phyloP scores from a whole-genome alignment of 2,797 vertebrate genomes.

The Limosa lapponica region DNA sequence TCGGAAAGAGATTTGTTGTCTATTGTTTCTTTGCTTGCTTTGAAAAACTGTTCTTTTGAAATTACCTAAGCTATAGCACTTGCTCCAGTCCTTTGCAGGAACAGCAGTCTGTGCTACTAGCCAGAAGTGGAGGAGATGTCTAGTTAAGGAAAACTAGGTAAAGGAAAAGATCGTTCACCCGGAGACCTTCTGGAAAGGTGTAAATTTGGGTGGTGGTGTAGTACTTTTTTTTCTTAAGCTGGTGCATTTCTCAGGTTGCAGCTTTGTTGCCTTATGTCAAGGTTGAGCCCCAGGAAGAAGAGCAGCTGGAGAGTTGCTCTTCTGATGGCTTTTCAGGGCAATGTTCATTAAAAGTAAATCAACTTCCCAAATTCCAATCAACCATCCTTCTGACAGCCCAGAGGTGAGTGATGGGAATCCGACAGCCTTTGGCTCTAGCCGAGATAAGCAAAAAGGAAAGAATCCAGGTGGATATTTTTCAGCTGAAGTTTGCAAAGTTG shows the following conservation, averaged over 20 bases:
- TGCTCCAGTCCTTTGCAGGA: background rate
- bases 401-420: background rate
- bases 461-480: background rate
- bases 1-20: background rate
- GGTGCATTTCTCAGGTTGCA: background rate
- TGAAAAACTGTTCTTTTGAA: conserved; percentile 5
- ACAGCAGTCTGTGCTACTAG: background rate
- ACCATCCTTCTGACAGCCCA: background rate
- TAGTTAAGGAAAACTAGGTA: background rate
- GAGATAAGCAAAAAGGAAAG: background rate
- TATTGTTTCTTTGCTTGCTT: background rate
- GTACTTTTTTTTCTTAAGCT: background rate
- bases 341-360: background rate
- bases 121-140: background rate
- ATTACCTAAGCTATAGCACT: background rate
- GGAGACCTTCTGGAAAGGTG: background rate
- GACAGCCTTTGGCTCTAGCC: background rate
- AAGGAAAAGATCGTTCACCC: background rate
- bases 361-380: background rate
- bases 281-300: background rate
- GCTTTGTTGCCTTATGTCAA: background rate
- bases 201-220: background rate
- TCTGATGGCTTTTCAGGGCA: background rate
- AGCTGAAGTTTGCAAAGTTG: background rate
- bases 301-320: background rate